Base-by-base conservation (phyloP, 2,113 vertebrate species). In the Lepisosteus oculatus region DNA sequence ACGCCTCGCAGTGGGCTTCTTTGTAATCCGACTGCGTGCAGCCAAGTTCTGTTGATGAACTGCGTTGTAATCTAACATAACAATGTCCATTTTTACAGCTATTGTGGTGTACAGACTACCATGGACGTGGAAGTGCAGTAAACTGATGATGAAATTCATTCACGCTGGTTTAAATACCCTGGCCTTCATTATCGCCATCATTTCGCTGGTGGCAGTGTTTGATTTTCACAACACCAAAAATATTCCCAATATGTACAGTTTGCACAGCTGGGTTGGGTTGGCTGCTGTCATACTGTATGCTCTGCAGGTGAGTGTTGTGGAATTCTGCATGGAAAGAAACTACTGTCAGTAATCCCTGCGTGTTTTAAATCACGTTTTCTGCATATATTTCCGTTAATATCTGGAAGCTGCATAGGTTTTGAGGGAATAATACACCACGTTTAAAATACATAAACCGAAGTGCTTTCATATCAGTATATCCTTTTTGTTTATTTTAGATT, bases 251-350 rank as follows among this genome's bases (percentile, higher is more conserved):
- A 95, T 99, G 96, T 99, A 99, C 89, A 99, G 96, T 74, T 87
- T 99, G 70, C 97, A 99, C 88, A 99, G 97, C 90, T 99, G 97
- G 97, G 76, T 98, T 76, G 97, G 96, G 14, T 80, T 99, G 79
- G n/a, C 55, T 8, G 92, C 82, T 17, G 83, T 97, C 69, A 84
- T 94, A 72, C 78, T 95, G 44, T 97, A 94, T 42, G 3, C 85
- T 65, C 69, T 93, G 11, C 96, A 99, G 96, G 97, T 98, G 76
- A 90, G 88, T 80, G 69, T 69, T 56, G 47, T 41, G 43, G 43
- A 51, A 51, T 51, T 51, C 9, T 51, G 47, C 9, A 51, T 51
- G 47, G 47, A 51, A 9, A 51, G 9, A 51, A 6, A 1, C 47
- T 29, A 29, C 29, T 29, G 29, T 29, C 29, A 29, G 29, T 29